Evolutionary conservation across 2,888 invertebrate species (phyloP), one percentile per base, ranked within the genome.

Genomic region (Achlya flavicornis): DNA sequence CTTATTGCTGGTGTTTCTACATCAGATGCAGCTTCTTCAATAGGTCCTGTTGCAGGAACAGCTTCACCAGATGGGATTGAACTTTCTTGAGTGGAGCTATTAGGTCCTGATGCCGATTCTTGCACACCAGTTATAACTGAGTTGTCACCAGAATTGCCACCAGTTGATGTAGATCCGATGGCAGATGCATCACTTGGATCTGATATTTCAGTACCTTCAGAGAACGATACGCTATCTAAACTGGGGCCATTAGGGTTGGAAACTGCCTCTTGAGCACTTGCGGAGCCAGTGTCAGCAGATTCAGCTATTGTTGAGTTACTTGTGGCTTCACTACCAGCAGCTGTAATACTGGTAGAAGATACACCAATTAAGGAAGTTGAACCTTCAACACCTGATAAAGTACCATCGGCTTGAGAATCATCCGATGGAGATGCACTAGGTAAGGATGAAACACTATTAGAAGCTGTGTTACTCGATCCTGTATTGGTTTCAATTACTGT

Each of bases 401-500:
- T 35, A 12, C 32, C 33, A n/a, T 11, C 14, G 4, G 14, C 0
- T 32, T 14, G 32, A 58, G 58, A 33, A 35, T 5, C 32, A 16
- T 48, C 46, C 1, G 58, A 11, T 8, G n/a, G 11, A 35, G 26
- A 32, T 33, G 35, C 14, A 32, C 32, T 59, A 19, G 59, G 48
- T 48, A 16, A 14, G 6, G 48, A 4, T 48, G 48, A 2, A 16
- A 35, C 11, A 8, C 2, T 35, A 59, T 57, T 58, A 57, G 69
- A 38, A 38, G 58, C 61, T 16, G 58, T 59, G 14, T 57, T 60
- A 61, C 8, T 59, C 33, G 60, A 26, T 4, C 60, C 64, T n/a
- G 41, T 59, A 41, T 48, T 48, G 4, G 58, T 48, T 48, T 53
- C 60, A 57, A 46, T 12, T n/a, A 38, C 66, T 63, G 69, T 38